Conservation (phyloP, 1,140 invertebrate species). For the Alviniconcha marisindica region DNA sequence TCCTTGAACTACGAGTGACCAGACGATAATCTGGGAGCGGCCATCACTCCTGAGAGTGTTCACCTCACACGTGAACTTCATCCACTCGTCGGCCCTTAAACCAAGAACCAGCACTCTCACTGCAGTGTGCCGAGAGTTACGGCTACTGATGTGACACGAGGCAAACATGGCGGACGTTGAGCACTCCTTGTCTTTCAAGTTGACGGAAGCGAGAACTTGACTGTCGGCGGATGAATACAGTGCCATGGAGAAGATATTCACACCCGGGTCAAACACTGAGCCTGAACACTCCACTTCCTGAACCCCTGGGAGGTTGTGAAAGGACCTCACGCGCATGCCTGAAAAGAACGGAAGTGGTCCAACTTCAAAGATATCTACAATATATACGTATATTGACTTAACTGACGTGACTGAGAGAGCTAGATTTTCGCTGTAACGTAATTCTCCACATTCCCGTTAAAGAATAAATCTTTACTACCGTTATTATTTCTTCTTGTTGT, state of each 20-base stretch:
- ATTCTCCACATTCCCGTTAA: no score
- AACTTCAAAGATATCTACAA: neutral
- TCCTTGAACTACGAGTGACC: conserved; percentile 23
- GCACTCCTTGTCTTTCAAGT: conserved; percentile 25
- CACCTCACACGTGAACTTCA: conserved; percentile 20
- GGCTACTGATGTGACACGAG: neutral
- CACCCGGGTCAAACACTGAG: neutral
- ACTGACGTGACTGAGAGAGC: no score
- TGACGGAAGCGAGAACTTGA: conserved; percentile 15
- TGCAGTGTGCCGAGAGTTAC: neutral
- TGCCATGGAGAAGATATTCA: conserved; percentile 29
- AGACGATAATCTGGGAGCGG: conserved; percentile 2
- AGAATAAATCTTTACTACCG: no score
- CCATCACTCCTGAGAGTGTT: conserved; percentile 24
- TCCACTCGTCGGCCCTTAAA: neutral
- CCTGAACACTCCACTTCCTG: conserved; percentile 33
- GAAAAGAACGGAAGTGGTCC: neutral
- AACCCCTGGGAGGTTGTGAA: neutral
- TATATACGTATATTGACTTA: no score
- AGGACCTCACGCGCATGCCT: conserved; percentile 14
- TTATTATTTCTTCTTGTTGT: no score
- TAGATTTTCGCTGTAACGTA: no score
- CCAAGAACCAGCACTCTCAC: conserved; percentile 24
- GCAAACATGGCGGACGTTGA: neutral
- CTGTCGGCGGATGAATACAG: neutral